Conservation (phyloP, 2,888 invertebrate genomes). For the Eupithecia abbreviata region DNA sequence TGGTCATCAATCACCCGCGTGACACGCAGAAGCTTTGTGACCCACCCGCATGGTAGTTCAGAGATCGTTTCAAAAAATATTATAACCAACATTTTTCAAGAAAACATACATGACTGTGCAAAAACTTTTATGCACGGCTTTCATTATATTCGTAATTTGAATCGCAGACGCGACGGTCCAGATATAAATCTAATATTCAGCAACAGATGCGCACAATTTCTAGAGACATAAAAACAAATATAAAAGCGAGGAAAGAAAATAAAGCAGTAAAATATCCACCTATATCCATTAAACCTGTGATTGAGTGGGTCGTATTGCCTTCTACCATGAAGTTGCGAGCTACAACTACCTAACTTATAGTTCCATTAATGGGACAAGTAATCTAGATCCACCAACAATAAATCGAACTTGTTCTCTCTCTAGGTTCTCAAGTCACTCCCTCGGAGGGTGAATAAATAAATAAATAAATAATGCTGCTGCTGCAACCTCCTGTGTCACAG, state of each 20-base stretch:
- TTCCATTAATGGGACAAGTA: slow-evolving; percentile 12
- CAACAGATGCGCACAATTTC: slow-evolving; percentile 28
- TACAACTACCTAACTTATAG: slow-evolving; percentile 6
- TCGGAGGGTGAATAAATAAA: slow-evolving; percentile 1
- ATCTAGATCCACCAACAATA: slow-evolving; percentile 15
- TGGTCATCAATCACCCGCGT: slow-evolving; percentile 73
- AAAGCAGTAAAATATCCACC: slow-evolving; percentile 22
- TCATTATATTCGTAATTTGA: slow-evolving; percentile 19
- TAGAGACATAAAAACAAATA: slow-evolving; percentile 22
- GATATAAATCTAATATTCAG: slow-evolving; percentile 29
- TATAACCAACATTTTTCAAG: slow-evolving; percentile 24
- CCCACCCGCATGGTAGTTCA: slow-evolving; percentile 61
- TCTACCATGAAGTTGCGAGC: slow-evolving; percentile 21
- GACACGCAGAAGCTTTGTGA: slow-evolving; percentile 73
- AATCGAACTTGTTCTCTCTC: background rate
- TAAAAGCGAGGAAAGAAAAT: slow-evolving; percentile 18
- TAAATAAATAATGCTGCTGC: too few species aligned
- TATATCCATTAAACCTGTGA: slow-evolving; percentile 29
- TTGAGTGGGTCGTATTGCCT: slow-evolving; percentile 24
- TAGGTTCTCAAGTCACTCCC: background rate
- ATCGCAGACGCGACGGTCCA: slow-evolving; percentile 19
- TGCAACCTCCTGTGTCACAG: too few species aligned
- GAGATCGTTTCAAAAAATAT: slow-evolving; percentile 57
- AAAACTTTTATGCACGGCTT: slow-evolving; percentile 17
- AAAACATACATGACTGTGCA: slow-evolving; percentile 31